phyloP scores from a whole-genome alignment of 2,888 invertebrate genomes.

The Patella caerulea region DNA sequence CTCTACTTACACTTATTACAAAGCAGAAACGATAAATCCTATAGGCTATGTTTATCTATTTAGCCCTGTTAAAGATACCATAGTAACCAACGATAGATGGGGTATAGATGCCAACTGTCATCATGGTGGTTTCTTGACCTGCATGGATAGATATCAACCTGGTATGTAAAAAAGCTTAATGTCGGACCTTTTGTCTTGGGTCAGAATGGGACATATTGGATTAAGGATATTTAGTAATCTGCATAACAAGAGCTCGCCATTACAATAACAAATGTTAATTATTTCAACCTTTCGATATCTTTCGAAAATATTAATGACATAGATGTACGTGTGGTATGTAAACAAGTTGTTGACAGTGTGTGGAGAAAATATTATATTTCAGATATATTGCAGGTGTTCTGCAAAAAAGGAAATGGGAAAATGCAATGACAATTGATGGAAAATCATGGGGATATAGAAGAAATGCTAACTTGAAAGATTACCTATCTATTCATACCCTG shows the following conservation, averaged over 20 bases:
- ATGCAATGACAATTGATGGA: constrained; percentile 91
- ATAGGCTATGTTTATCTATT: neutral
- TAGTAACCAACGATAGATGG: constrained; percentile 64
- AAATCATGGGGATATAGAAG: constrained; percentile 77
- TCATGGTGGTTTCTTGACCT: constrained; percentile 60
- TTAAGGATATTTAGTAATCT: too few species aligned
- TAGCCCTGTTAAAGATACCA: constrained; percentile 52
- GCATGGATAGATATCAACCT: constrained; percentile 75
- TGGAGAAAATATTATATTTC: too few species aligned
- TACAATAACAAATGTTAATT: too few species aligned
- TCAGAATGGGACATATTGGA: too few species aligned
- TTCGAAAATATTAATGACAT: too few species aligned
- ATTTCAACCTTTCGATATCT: too few species aligned
- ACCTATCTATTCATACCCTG: constrained; percentile 75
- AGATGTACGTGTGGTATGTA: too few species aligned
- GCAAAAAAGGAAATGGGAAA: constrained; percentile 92
- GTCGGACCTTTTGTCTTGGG: too few species aligned
- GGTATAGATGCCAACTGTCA: constrained; percentile 50
- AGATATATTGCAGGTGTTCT: constrained; percentile 45
- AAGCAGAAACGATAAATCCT: too few species aligned
- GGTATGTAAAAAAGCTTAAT: constrained; percentile 71
- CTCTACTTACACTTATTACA: too few species aligned
- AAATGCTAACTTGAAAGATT: constrained; percentile 59
- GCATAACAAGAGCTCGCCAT: too few species aligned
- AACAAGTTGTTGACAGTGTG: too few species aligned